A percentile compares a stretch with the other conserved stretches of the same genome.
These are phyloP conservation scores for Dinoponera quadriceps DNA, from an alignment of 1,140 invertebrate species.

Conservation along the genomic window DNA sequence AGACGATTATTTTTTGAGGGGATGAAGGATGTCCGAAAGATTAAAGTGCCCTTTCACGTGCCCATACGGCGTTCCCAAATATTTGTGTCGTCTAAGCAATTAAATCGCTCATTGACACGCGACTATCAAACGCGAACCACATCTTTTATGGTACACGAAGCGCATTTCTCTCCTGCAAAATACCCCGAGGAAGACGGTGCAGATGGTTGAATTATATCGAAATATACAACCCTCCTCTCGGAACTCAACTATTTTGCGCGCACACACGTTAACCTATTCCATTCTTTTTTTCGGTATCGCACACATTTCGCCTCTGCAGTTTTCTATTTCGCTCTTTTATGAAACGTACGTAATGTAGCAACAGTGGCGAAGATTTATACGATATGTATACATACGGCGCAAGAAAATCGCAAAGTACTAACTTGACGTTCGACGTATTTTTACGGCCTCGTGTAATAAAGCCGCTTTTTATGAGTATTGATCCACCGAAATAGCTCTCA, in stretches of 20 bases:
- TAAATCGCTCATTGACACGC: too few relatives aligned
- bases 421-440: slow-evolving; percentile 11
- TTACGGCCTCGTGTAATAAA: slow-evolving; percentile 12
- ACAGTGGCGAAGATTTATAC: not conserved
- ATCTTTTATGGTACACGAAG: too few relatives aligned
- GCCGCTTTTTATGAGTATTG: not conserved
- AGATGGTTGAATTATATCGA: not conserved
- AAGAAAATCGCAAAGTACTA: not conserved
- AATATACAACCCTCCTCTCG: not conserved
- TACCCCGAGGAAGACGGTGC: not conserved
- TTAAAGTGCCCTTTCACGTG: too few relatives aligned
- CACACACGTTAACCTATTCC: not conserved
- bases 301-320: not conserved
- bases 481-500: not conserved
- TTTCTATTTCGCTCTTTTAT: slow-evolving; percentile 3
- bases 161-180: not conserved
- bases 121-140: too few relatives aligned
- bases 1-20: too few relatives aligned
- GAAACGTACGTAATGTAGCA: not conserved
- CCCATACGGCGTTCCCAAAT: too few relatives aligned
- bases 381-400: not conserved
- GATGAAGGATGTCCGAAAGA: too few relatives aligned
- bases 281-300: not conserved
- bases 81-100: too few relatives aligned
- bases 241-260: not conserved